phyloP scores from a whole-genome alignment of 2,113 vertebrate species.

The Pelmatolapia mariae region DNA sequence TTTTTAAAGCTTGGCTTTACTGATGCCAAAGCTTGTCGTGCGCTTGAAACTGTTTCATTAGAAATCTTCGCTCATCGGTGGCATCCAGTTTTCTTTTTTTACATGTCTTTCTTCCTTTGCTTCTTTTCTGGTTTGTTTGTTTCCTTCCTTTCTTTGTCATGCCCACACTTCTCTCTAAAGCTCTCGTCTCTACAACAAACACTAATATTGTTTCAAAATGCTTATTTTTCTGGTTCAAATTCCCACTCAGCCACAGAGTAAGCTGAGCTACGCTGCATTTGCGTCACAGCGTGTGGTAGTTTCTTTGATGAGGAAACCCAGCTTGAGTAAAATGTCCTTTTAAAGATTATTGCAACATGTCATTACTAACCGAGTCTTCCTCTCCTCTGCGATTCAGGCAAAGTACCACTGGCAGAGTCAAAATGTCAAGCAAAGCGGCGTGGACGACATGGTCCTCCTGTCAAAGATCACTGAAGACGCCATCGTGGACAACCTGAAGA shows the following conservation, averaged over 20 bases:
- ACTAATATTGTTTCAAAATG: background rate
- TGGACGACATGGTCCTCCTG: slow-evolving; percentile 97
- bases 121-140: background rate
- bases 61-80: rapidly evolving
- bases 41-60: background rate
- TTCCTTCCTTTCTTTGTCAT: background rate
- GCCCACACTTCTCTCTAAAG: background rate
- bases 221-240: background rate
- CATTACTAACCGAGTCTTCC: background rate
- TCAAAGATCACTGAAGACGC: slow-evolving; percentile 92
- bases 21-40: background rate
- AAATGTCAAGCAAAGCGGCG: slow-evolving; percentile 95
- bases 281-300: background rate
- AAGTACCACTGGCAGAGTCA: slow-evolving; percentile 99
- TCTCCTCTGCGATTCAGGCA: slow-evolving; percentile 61
- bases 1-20: background rate
- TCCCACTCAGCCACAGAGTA: background rate
- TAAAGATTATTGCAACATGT: background rate
- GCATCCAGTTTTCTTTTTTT: background rate
- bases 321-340: background rate
- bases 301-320: background rate
- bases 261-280: background rate
- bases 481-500: slow-evolving; percentile 96
- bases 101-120: background rate
- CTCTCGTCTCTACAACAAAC: background rate